Percentiles rank a stretch among this genome's conserved stretches.
Conservation (phyloP, 1,140 invertebrate genomes). For the Trialeurodes vaporariorum region DNA sequence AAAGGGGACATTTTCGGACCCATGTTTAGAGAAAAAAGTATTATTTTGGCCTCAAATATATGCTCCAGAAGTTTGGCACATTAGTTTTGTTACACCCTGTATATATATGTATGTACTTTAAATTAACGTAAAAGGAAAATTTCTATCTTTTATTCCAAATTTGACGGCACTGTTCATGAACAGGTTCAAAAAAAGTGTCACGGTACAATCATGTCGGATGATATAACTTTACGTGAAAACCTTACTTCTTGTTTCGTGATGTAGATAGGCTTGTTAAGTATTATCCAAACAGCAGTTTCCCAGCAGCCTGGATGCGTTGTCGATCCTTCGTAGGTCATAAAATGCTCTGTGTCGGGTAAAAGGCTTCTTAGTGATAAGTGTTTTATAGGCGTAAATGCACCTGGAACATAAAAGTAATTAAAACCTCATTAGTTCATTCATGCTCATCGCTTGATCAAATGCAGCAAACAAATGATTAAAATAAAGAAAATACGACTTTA, state of each 20-base stretch:
- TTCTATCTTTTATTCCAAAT: neutral
- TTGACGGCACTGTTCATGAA: neutral
- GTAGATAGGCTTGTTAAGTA: constrained; percentile 93
- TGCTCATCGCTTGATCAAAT: too few species aligned
- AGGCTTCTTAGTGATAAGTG: constrained; percentile 71
- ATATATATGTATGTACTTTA: neutral
- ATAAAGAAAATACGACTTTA: too few species aligned
- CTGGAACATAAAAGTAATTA: constrained; percentile 19
- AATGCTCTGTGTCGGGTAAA: constrained; percentile 76
- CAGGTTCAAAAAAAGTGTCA: neutral
- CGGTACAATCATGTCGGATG: neutral
- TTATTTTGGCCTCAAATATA: too few species aligned
- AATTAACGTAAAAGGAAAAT: constrained; percentile 3
- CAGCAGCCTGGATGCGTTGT: constrained; percentile 88
- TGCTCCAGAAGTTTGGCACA: too few species aligned
- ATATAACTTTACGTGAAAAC: constrained; percentile 10
- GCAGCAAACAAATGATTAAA: too few species aligned
- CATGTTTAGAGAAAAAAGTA: too few species aligned
- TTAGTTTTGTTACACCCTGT: too few species aligned
- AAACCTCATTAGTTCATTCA: too few species aligned
- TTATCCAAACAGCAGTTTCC: constrained; percentile 89
- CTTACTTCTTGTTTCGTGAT: constrained; percentile 79
- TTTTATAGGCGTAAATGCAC: constrained; percentile 53
- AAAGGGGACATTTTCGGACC: too few species aligned
- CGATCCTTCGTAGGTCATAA: constrained; percentile 97